Evolutionary conservation across 2,888 invertebrate genomes (phyloP), one percentile per base, ranked within the genome.

Genomic region (Dendrolimus houi): DNA sequence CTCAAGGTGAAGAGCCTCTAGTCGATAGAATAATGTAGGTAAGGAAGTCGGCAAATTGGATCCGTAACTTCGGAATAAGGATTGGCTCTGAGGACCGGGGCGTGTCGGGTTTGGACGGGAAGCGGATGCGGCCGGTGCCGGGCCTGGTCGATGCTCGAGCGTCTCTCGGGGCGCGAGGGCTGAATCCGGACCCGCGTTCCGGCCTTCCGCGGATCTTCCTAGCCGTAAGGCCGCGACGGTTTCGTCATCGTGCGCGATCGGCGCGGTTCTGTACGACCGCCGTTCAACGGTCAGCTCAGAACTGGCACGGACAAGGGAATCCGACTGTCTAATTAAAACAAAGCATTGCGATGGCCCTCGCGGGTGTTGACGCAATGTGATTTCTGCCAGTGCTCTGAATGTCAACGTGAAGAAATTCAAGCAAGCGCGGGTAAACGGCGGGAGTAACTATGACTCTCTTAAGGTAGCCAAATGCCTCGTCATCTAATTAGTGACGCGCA

Each of bases 21-120:
- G 92, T 92, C 92, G 72, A 74, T 75, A 75, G 74, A 93, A 87
- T 91, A 93, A 93, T 92, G 92, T 92, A 92, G 92, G 90, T 92
- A 92, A 93, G 92, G 92, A 93, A 93, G 92, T 93, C 92, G 92
- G 92, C 93, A 94, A 93, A 92, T 88, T 92, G 84, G 92, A 93
- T 91, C 90, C 87, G 90, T 90, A 91, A 91, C 91, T 90, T 93
- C 92, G 93, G 93, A 91, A 93, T 85, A 94, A 93, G 93, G 93
- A 94, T 94, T 94, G 93, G 93, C 93, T 94, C 93, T 93, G 92
- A 93, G 92, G 92, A 91, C 91, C 88, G 92, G 91, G 93, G 85
- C 84, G 86, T 74, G 87, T 88, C 86, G 91, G 91, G 92, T 91
- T 91, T 86, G 90, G 85, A 87, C 79, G 81, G 82, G 66, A 71